These are phyloP conservation scores for Hydriomena furcata DNA, from an alignment of 2,888 invertebrate species.

Conservation along the genomic window DNA sequence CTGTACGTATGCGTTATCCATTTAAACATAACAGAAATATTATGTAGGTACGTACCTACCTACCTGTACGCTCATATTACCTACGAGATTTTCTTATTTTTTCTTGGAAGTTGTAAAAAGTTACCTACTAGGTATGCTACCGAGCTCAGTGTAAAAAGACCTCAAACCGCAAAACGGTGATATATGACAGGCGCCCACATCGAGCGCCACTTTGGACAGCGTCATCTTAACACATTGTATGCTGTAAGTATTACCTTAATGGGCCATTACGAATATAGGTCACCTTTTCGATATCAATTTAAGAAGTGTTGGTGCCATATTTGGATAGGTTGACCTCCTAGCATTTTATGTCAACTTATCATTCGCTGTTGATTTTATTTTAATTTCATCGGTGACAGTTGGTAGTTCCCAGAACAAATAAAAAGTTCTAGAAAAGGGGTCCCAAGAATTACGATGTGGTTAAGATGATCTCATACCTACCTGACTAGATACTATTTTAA, in stretches of 20 bases:
- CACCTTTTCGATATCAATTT: constrained; percentile 33
- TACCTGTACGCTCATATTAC: too few species aligned
- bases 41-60: too few species aligned
- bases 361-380: too few species aligned
- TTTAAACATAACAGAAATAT: too few species aligned
- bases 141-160: constrained; percentile 15
- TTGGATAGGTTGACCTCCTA: constrained; percentile 6
- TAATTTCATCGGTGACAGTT: too few species aligned
- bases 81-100: not conserved
- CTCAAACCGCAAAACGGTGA: constrained; percentile 38
- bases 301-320: constrained; percentile 19
- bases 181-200: constrained; percentile 64
- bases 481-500: too few species aligned
- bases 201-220: constrained; percentile 37
- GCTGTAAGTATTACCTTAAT: constrained; percentile 44
- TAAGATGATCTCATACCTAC: not conserved
- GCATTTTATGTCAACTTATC: not conserved
- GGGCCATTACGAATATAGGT: constrained; percentile 50
- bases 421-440: not conserved
- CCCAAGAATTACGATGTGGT: not conserved
- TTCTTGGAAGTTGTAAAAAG: not conserved
- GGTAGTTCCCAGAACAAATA: not conserved
- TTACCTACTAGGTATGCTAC: not conserved
- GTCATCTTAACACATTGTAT: constrained; percentile 46
- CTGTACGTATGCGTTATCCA: too few species aligned